Evolutionary conservation across 2,888 invertebrate species (phyloP).

Genomic region (Xylota sylvarum): DNA sequence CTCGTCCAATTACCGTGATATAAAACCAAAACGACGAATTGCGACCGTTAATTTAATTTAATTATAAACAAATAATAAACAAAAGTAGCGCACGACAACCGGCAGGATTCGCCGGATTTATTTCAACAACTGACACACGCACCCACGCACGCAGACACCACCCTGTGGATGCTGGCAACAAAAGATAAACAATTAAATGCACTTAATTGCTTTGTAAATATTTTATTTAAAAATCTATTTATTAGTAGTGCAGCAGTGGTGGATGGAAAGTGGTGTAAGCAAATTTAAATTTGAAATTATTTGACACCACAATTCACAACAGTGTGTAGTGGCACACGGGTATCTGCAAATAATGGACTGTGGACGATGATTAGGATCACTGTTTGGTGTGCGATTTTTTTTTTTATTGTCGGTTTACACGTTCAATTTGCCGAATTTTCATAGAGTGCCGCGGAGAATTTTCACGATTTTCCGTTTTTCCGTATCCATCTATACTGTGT

Average conservation of each 20-base stretch:
- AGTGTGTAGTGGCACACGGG: neutral
- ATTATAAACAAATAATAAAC: conserved; percentile 71
- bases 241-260: conserved; percentile 3
- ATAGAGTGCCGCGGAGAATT: conserved; percentile 70
- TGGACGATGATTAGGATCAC: conserved; percentile 11
- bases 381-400: conserved; percentile 12
- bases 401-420: conserved; percentile 15
- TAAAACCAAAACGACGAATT: conserved; percentile 29
- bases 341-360: neutral
- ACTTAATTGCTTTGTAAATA: conserved; percentile 75
- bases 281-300: conserved; percentile 50
- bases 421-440: conserved; percentile 57
- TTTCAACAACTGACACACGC: neutral
- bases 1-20: conserved; percentile 61
- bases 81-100: conserved; percentile 40
- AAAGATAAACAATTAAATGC: conserved; percentile 62
- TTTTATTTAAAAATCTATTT: conserved; percentile 54
- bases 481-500: conserved; percentile 82
- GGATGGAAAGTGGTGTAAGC: neutral
- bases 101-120: conserved; percentile 30
- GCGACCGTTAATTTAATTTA: conserved; percentile 75
- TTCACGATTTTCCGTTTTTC: conserved; percentile 77
- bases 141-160: no score
- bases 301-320: conserved; percentile 3
- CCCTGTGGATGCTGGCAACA: neutral